A percentile compares a stretch with the other conserved stretches of the same genome.
Conservation (phyloP, 2,888 invertebrate species). For the Euplagia quadripunctaria region DNA sequence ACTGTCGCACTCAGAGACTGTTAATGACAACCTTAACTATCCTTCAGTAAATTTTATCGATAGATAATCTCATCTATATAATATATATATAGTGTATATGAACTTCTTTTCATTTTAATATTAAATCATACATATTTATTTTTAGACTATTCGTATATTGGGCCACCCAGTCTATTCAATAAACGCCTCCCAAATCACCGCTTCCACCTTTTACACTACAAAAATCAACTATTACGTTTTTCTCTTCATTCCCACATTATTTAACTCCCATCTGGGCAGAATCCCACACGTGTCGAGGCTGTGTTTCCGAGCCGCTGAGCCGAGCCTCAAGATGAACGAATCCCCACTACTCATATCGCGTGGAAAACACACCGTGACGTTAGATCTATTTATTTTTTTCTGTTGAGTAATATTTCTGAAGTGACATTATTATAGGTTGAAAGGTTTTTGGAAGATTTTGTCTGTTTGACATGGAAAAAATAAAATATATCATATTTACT, state of each 20-base stretch:
- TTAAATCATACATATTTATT: too few relatives aligned
- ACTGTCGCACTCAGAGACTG: too few relatives aligned
- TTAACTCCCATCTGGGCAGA: slow-evolving; percentile 49
- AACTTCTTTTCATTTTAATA: too few relatives aligned
- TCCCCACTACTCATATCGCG: slow-evolving; percentile 49
- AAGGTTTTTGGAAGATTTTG: not conserved
- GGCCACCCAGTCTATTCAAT: not conserved
- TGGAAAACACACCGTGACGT: slow-evolving; percentile 51
- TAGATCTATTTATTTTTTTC: slow-evolving; percentile 20
- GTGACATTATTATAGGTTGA: slow-evolving; percentile 6
- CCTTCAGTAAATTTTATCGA: too few relatives aligned
- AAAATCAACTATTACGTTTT: slow-evolving; percentile 22
- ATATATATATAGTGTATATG: too few relatives aligned
- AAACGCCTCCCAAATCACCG: slow-evolving; percentile 13
- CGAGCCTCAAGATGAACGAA: slow-evolving; percentile 43
- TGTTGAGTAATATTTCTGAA: slow-evolving; percentile 1
- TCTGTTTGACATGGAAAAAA: not conserved
- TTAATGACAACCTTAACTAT: too few relatives aligned
- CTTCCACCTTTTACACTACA: not conserved
- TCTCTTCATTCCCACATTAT: slow-evolving; percentile 40
- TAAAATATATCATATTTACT: not conserved
- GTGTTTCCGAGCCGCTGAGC: slow-evolving; percentile 48
- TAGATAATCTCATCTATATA: too few relatives aligned
- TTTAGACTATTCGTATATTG: not conserved
- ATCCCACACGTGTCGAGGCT: slow-evolving; percentile 51